Evolutionary conservation across 2,113 vertebrate species (phyloP).

Genomic region (Rhineura floridana): DNA sequence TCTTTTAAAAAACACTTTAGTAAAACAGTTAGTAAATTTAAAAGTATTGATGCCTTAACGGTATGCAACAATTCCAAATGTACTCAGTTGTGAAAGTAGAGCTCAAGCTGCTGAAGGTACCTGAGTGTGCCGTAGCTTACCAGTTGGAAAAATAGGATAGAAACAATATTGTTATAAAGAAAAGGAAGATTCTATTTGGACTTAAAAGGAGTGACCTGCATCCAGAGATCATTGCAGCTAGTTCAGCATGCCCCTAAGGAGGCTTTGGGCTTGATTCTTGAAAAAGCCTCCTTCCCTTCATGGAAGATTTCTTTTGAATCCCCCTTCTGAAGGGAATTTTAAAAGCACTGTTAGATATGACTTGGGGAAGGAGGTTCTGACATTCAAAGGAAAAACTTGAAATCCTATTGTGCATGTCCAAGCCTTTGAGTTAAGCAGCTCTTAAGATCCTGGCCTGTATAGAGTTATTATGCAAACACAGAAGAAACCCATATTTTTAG

Average conservation of each 20-base stretch:
- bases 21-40: too few species aligned
- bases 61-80: neutral
- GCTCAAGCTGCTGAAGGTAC: neutral
- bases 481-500: neutral
- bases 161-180: neutral
- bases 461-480: neutral
- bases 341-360: neutral
- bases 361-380: neutral
- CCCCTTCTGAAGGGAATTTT: neutral
- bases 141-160: neutral
- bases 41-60: too few species aligned
- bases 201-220: neutral
- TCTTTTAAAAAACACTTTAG: too few species aligned
- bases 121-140: neutral
- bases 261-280: neutral
- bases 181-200: neutral
- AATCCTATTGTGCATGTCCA: neutral
- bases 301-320: neutral
- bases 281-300: neutral
- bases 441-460: neutral
- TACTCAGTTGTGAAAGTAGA: neutral
- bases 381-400: neutral
- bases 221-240: neutral
- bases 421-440: neutral
- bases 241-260: neutral